Evolutionary conservation across 1,140 invertebrate species (phyloP), one percentile per base, ranked within the genome.

Genomic region (Cephus cinctus): DNA sequence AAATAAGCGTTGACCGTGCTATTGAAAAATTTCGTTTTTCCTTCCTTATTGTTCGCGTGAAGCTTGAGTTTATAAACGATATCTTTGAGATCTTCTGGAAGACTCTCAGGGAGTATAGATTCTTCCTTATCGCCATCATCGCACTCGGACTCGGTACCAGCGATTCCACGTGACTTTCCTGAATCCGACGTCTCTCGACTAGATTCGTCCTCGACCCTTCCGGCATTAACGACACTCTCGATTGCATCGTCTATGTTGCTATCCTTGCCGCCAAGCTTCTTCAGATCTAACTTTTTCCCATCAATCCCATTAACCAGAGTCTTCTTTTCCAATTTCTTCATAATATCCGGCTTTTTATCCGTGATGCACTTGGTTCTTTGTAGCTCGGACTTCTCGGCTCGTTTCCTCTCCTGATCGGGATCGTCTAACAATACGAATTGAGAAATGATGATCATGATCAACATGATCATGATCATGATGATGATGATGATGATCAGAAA

Each of bases 21-120:
- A 34, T 78, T 81, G 54, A 86, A 87, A 61, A 85, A 81, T 66
- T 84, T 86, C 19, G 76, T 78, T 64, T 86, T 86, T 22, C 79
- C 79, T 56, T 82, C 81, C 56, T 76, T 78, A 18, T 68, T 79
- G 19, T 73, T 73, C 2, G 80, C 82, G 30, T 75, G 76, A 52
- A 76, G 54, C 68, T 86, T 86, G 34, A 87, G 70, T 42, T 76
- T 75, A 47, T 77, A 76, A 43, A 87, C 75, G 20, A 80, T 71
- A 34, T 78, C 73, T 50, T 77, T 69, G 50, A 86, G 72, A 38
- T 80, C 77, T 30, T 76, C 63, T 19, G 84, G 78, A 44, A 87
- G 69, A 57, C 78, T 78, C 16, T 80, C 76, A 4, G 83, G 83
- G 32, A 86, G 69, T 49, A 78, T 78, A 14, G 77, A 71, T 43